Conservation (phyloP, 1,140 invertebrate species). For the Pseudomyrmex concolor region DNA sequence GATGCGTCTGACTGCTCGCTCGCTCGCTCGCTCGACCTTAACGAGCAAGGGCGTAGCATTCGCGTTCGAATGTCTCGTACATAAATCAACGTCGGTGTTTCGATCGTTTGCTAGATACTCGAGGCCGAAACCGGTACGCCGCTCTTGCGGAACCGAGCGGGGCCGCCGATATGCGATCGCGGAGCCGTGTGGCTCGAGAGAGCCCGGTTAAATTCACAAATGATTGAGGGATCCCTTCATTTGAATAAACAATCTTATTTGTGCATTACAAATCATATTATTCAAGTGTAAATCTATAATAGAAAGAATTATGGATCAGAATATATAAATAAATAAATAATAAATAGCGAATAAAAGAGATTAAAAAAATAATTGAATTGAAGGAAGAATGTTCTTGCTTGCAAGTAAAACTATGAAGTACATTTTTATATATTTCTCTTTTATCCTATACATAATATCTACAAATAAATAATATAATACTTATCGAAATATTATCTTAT, state of each 20-base stretch:
- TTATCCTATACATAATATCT: too few relatives aligned
- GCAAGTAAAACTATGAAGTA: background rate
- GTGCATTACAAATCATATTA: too few relatives aligned
- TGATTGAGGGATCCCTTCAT: too few relatives aligned
- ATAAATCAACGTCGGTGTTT: conserved; percentile 67
- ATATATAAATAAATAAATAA: conserved; percentile 33
- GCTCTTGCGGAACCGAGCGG: conserved; percentile 9
- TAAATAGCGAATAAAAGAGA: conserved; percentile 14
- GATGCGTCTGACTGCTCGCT: conserved; percentile 6
- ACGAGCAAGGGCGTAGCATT: conserved; percentile 66
- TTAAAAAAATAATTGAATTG: background rate
- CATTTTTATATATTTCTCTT: too few relatives aligned
- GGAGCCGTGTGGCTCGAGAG: conserved; percentile 1
- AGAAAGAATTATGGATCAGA: too few relatives aligned
- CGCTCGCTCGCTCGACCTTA: conserved; percentile 62
- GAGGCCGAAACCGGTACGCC: conserved; percentile 43
- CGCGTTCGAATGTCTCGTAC: conserved; percentile 64
- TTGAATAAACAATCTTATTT: too few relatives aligned
- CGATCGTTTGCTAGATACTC: conserved; percentile 62
- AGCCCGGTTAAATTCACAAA: background rate
- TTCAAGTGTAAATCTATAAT: too few relatives aligned
- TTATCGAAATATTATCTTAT: too few relatives aligned
- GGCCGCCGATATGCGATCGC: conserved; percentile 13
- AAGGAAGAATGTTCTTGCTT: background rate
- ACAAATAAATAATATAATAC: too few relatives aligned